These are phyloP conservation scores for Syrrhaptes paradoxus DNA, from an alignment of 2,113 vertebrate species.

Conservation along the genomic window DNA sequence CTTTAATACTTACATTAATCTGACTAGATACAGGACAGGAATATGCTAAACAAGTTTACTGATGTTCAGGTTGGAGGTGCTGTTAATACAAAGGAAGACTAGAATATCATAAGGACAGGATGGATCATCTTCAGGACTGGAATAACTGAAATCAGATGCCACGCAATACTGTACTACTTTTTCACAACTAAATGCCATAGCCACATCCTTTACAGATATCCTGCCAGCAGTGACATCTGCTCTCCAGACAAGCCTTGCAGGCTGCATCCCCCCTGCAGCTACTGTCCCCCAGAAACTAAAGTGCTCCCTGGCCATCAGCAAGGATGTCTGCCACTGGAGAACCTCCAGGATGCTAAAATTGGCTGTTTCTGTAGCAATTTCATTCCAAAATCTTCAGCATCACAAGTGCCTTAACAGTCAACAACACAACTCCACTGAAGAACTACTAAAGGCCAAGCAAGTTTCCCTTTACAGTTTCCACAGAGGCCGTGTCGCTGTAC, in stretches of 20 bases:
- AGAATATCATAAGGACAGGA: neutral
- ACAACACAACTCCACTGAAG: slow-evolving; percentile 22
- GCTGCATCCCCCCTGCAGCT: neutral
- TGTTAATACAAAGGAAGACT: neutral
- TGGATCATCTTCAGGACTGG: neutral
- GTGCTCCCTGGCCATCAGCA: neutral
- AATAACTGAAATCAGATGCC: neutral
- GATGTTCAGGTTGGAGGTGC: neutral
- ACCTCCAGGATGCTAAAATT: neutral
- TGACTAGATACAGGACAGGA: neutral
- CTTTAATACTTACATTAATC: neutral
- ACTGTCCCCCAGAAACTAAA: neutral
- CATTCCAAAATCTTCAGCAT: neutral
- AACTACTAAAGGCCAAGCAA: neutral
- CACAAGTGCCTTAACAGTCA: neutral
- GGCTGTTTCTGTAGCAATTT: slow-evolving; percentile 22
- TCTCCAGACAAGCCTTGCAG: neutral
- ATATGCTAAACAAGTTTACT: neutral
- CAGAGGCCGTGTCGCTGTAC: neutral
- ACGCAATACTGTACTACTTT: neutral
- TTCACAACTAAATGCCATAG: neutral
- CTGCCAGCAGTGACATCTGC: neutral
- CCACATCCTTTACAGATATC: neutral
- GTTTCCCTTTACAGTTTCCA: slow-evolving; percentile 27
- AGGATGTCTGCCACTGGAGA: neutral